Conservation (phyloP, 2,888 invertebrate species). For the Amphipyra berbera region DNA sequence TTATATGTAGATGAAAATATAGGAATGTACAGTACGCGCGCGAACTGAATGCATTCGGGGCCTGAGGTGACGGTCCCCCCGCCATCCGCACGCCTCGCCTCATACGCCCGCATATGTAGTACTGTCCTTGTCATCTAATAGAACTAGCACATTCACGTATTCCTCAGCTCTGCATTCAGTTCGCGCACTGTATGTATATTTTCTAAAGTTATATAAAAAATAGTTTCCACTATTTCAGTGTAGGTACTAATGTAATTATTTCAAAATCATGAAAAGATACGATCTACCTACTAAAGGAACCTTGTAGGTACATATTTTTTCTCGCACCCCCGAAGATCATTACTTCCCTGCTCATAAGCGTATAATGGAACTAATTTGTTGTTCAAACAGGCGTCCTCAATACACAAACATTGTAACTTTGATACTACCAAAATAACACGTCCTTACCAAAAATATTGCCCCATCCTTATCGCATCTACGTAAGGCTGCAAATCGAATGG, state of each 20-base stretch:
- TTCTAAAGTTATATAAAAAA: no score
- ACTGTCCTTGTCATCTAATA: no score
- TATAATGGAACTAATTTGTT: constrained; percentile 89
- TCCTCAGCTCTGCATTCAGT: no score
- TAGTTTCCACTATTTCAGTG: constrained; percentile 13
- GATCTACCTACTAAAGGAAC: constrained; percentile 40
- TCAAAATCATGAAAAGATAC: constrained; percentile 30
- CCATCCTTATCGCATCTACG: neutral
- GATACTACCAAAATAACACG: constrained; percentile 49
- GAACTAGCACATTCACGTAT: no score
- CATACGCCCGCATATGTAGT: no score
- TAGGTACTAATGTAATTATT: constrained; percentile 9
- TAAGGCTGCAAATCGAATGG: constrained; percentile 56
- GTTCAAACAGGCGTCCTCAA: constrained; percentile 86
- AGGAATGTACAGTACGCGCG: no score
- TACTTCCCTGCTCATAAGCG: constrained; percentile 83
- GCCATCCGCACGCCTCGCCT: no score
- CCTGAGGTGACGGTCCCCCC: no score
- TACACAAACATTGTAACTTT: constrained; percentile 80
- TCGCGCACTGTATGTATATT: no score
- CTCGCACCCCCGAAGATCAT: constrained; percentile 67
- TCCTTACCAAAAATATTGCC: neutral
- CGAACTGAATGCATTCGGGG: no score
- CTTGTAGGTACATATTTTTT: constrained; percentile 52
- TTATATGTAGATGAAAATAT: constrained; percentile 11